Evolutionary conservation across 2,797 vertebrate genomes (phyloP).

Genomic region (Tragelaphus oryx): DNA sequence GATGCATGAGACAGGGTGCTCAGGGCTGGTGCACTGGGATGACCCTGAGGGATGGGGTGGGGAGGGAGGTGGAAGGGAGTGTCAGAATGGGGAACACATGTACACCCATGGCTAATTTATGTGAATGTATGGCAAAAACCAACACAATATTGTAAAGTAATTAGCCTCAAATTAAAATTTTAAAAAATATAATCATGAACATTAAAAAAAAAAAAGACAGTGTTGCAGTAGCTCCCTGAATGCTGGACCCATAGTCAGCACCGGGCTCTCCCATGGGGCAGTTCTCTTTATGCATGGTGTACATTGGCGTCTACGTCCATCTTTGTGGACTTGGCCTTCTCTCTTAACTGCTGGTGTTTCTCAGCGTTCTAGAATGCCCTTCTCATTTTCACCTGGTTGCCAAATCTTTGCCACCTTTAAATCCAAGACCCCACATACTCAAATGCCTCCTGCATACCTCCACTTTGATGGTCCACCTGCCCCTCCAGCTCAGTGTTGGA

Average conservation of each 20-base stretch:
- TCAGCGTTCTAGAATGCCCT: background rate
- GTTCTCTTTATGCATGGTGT: accelerated
- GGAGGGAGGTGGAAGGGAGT: too few relatives aligned
- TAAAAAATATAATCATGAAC: background rate
- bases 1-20: background rate
- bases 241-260: background rate
- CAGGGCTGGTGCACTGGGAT: too few relatives aligned
- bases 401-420: background rate
- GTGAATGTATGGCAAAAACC: too few relatives aligned
- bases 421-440: background rate
- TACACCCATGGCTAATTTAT: too few relatives aligned
- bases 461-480: background rate
- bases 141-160: too few relatives aligned
- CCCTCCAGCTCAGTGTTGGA: background rate
- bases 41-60: too few relatives aligned
- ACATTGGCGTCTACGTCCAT: accelerated
- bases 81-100: too few relatives aligned
- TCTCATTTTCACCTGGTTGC: accelerated
- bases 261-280: accelerated
- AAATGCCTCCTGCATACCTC: background rate
- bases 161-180: background rate
- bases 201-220: background rate
- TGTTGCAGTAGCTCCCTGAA: background rate
- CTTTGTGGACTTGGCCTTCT: background rate
- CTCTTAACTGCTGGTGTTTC: background rate